Evolutionary conservation across 2,888 invertebrate species (phyloP), one percentile per base, ranked within the genome.

Genomic region (Oscheius sp.): DNA sequence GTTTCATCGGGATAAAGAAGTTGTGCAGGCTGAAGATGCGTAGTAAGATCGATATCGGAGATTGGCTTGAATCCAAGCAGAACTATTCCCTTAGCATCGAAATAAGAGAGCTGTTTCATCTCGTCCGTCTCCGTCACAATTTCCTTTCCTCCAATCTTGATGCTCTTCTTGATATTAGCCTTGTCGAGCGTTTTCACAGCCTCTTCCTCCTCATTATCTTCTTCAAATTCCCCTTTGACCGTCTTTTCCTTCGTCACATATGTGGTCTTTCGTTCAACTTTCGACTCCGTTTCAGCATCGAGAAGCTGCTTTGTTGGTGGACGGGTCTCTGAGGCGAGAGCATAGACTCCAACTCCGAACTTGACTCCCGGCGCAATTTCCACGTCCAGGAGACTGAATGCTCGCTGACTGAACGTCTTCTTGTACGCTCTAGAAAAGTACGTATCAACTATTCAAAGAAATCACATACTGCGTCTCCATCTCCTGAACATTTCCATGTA

Each of bases 131-230:
- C 68, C 58, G 76, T 75, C 33, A 79, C 42, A 29, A 83, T 75
- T 37, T 73, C 71, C 59, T 79, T 72, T 32, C 83, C 82, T 0
- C 83, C 83, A 33, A 83, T 68, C 5, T 70, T 75, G 32, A 83
- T 76, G 5, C 73, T 66, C 55, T 80, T 80, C 51, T 78, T 79
- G 55, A 83, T 58, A 9, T 81, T 76, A 0, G 29, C 42, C n/a
- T 29, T 21, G 35, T 70, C 59, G 60, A 35, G 10, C 48, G 37
- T 58, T 32, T 59, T 47, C 1, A 70, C 33, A 2, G 1, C 11
- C 7, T 59, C 42, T 1, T 21, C 33, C n/a, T 60, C 60, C 13
- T 70, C 70, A 7, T 68, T 37, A 9, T 35, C 50, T 42, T 58
- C 70, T 47, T 48, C 21, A 62, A 62, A 62, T 62, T 47, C 63